Conservation (phyloP, 1,140 invertebrate genomes). For the Sarcophaga peregrina region DNA sequence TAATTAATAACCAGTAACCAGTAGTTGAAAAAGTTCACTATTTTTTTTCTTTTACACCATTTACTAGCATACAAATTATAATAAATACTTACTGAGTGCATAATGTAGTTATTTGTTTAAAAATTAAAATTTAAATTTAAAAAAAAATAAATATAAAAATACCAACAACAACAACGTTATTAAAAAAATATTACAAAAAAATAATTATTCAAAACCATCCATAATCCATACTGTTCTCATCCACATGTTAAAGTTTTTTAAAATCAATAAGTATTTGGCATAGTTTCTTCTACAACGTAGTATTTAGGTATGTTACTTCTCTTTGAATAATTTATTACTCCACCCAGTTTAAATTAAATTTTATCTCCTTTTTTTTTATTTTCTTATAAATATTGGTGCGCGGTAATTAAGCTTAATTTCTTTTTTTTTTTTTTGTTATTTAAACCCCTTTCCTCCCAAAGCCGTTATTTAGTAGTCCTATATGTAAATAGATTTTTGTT, state of each 20-base stretch:
- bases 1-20: neutral
- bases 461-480: too few relatives aligned
- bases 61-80: too few relatives aligned
- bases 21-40: neutral
- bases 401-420: too few relatives aligned
- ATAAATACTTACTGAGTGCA: neutral
- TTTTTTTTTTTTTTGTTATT: neutral
- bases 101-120: slow-evolving; percentile 11
- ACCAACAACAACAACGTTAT: neutral
- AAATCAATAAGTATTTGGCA: slow-evolving; percentile 38
- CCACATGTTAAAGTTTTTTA: neutral
- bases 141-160: neutral
- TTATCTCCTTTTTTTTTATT: neutral
- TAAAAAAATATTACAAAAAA: neutral
- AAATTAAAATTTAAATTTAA: neutral
- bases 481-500: too few relatives aligned
- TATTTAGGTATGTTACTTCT: slow-evolving; percentile 44
- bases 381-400: too few relatives aligned
- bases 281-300: slow-evolving; percentile 44
- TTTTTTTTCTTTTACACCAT: too few relatives aligned
- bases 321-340: neutral
- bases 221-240: neutral
- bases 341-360: neutral
- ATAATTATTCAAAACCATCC: neutral
- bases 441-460: neutral